Evolutionary conservation across 1,140 invertebrate genomes (phyloP).

Genomic region (Drosophila rhopaloa): DNA sequence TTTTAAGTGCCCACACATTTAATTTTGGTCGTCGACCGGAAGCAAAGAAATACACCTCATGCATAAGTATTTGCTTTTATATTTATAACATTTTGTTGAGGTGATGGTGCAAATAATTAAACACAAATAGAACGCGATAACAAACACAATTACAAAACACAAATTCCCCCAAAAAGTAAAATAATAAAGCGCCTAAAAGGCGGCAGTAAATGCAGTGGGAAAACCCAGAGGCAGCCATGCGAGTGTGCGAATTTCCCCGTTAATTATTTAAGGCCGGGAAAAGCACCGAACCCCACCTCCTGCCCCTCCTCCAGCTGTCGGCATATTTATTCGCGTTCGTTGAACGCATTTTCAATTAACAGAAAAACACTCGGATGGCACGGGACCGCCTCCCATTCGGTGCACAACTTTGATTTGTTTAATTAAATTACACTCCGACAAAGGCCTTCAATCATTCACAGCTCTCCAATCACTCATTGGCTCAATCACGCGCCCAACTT

Average conservation of each 20-base stretch:
- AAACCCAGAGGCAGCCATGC: not conserved
- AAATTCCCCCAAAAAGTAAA: slow-evolving; percentile 32
- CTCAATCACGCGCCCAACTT: slow-evolving; percentile 72
- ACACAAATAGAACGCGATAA: slow-evolving; percentile 41
- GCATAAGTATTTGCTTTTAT: slow-evolving; percentile 30
- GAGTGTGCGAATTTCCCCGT: slow-evolving; percentile 45
- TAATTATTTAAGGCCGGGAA: slow-evolving; percentile 68
- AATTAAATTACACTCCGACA: slow-evolving; percentile 82
- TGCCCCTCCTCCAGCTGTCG: slow-evolving; percentile 12
- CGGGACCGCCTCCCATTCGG: not conserved
- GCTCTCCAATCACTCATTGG: slow-evolving; percentile 80
- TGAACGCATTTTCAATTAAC: slow-evolving; percentile 80
- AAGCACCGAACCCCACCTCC: not conserved
- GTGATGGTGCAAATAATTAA: slow-evolving; percentile 54
- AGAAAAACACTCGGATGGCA: slow-evolving; percentile 52
- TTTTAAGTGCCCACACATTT: slow-evolving; percentile 7
- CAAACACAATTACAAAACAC: slow-evolving; percentile 53
- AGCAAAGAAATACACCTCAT: not conserved
- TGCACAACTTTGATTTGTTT: slow-evolving; percentile 73
- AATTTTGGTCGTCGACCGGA: slow-evolving; percentile 5
- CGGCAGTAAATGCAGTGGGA: slow-evolving; percentile 11
- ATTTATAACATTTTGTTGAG: slow-evolving; percentile 49
- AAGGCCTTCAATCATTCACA: slow-evolving; percentile 82
- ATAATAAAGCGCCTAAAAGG: slow-evolving; percentile 51
- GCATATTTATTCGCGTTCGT: slow-evolving; percentile 62